These are phyloP conservation scores for Pandion haliaetus DNA, from an alignment of 2,113 vertebrate genomes.

Conservation along the genomic window DNA sequence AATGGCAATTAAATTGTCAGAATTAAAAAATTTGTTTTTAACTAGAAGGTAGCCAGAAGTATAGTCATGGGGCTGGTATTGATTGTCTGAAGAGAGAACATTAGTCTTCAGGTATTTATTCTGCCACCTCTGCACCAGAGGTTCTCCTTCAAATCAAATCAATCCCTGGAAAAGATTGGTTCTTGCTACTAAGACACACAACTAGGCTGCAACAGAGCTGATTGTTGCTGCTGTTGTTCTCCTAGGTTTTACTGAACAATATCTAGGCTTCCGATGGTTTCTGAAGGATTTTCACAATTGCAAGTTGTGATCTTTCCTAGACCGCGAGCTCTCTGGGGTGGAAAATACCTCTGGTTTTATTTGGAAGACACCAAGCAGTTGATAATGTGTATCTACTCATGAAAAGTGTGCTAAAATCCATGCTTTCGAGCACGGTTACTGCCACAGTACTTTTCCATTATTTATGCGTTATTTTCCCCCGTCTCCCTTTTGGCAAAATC, in stretches of 20 bases:
- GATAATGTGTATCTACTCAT: neutral
- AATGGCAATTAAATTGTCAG: conserved; percentile 99
- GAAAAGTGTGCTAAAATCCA: neutral
- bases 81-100: conserved; percentile 92
- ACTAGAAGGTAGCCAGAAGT: conserved; percentile 94
- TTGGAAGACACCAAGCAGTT: neutral
- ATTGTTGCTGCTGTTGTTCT: conserved; percentile 16
- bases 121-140: conserved; percentile 89
- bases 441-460: neutral
- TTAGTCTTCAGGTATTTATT: conserved; percentile 99
- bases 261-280: neutral
- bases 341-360: neutral
- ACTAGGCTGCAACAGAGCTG: conserved; percentile 65
- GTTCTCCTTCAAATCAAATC: conserved; percentile 89
- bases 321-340: neutral
- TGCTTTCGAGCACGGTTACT: neutral
- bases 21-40: conserved; percentile 99
- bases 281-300: neutral
- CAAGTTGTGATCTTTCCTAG: neutral
- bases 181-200: conserved; percentile 83
- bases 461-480: neutral
- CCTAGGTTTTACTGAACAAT: neutral
- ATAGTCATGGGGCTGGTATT: conserved; percentile 92
- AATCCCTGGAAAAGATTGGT: conserved; percentile 87
- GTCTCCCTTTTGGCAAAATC: neutral